Evolutionary conservation across 2,797 vertebrate species (phyloP), one percentile per base, ranked within the genome.

Genomic region (Chelon auratus): DNA sequence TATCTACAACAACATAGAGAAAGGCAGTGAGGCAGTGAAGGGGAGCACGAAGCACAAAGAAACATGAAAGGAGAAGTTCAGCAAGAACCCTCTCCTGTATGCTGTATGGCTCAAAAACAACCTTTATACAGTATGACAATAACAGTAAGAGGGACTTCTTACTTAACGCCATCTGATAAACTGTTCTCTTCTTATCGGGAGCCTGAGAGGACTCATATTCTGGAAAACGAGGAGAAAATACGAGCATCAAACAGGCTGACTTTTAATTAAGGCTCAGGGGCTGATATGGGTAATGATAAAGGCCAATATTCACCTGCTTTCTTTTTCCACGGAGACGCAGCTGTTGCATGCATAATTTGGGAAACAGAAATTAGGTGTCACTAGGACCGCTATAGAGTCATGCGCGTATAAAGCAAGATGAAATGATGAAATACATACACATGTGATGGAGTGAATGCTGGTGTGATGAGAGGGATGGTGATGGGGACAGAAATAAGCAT

Each of bases 91-190:
- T 9, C 26, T 65, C 26, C 50, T 33, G 2, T 51, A 57, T 40
- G 65, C 65, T 70, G 24, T 42, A 30, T 83, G 70, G 55, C 69
- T 64, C 64, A 57, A 81, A 81, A 85, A 75, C 56, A 80, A 45
- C 52, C 42, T 70, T 22, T 56, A 59, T 67, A 78, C 52, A 66
- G 65, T 50, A 74, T 68, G 47, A 86, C 72, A 81, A 78, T 65
- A 74, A 43, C 3, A 4, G 43, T 42, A 56, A 76, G 54, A 78
- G 59, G 50, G 63, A 61, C 76, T 76, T 87, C 95, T 96, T 96
- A 98, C 97, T 98, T 84, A 98, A 92, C 51, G 97, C 97, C 96
- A 98, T 97, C 91, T 98, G 97, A 92, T 97, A 98, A 79, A 98
- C 97, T 1, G 96, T 98, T 87, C 96, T 94, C 91, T 97, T 97